These are phyloP conservation scores for Hippoglossus stenolepis DNA, from an alignment of 2,113 vertebrate genomes.

Conservation along the genomic window DNA sequence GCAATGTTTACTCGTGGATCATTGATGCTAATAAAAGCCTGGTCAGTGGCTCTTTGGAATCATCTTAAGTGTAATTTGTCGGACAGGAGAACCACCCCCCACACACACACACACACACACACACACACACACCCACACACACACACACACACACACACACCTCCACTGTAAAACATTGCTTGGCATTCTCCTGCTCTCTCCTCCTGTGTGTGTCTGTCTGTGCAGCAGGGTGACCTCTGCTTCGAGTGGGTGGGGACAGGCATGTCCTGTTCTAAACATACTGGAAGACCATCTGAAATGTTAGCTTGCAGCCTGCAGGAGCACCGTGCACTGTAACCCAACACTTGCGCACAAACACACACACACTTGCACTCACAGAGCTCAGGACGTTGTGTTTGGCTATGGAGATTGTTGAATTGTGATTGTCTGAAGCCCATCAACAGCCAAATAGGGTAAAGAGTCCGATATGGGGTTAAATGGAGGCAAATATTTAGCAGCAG, in stretches of 20 bases:
- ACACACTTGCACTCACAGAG: constrained; percentile 1
- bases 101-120: too few species aligned
- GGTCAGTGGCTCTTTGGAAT: constrained; percentile 5
- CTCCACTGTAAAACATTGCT: constrained; percentile 5
- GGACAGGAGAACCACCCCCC: neutral
- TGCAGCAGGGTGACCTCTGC: constrained; percentile 70
- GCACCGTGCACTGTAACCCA: constrained; percentile 52
- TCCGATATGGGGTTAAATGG: constrained; percentile 27
- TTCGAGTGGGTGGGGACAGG: constrained; percentile 51
- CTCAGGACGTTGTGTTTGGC: constrained; percentile 29
- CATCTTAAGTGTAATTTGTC: constrained; percentile 16
- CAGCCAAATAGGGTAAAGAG: constrained; percentile 13
- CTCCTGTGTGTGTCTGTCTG: constrained; percentile 16
- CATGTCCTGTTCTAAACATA: constrained; percentile 68
- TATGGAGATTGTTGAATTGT: constrained; percentile 36
- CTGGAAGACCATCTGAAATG: constrained; percentile 65
- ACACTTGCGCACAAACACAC: constrained; percentile 31
- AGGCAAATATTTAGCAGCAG: constrained; percentile 30
- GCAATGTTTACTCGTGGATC: constrained; percentile 19
- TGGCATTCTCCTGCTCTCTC: constrained; percentile 24
- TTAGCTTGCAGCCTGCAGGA: constrained; percentile 49
- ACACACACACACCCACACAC: too few species aligned
- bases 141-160: too few species aligned
- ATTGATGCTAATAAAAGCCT: constrained; percentile 6
- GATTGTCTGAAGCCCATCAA: constrained; percentile 37